Evolutionary conservation across 2,888 invertebrate genomes (phyloP).

Genomic region (Folsomia candida): DNA sequence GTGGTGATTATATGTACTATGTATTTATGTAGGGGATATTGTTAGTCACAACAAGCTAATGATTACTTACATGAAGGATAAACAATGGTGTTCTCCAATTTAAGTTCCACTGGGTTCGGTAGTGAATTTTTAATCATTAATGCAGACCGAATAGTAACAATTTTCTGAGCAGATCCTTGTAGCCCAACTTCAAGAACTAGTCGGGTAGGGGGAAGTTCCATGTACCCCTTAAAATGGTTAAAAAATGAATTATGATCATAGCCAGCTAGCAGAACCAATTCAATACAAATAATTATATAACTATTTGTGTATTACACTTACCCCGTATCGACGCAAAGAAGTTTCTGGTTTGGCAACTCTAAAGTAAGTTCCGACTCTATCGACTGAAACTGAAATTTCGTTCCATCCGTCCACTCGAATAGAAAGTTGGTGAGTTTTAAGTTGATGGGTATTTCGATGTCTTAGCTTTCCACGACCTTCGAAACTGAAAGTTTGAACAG

Average conservation of each 20-base stretch:
- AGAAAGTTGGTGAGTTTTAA: conserved; percentile 80
- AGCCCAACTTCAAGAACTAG: conserved; percentile 87
- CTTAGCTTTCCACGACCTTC: conserved; percentile 70
- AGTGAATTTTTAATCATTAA: conserved; percentile 75
- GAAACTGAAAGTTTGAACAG: conserved; percentile 82
- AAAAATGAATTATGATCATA: conserved; percentile 10
- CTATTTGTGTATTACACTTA: conserved; percentile 21
- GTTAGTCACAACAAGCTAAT: too few species aligned
- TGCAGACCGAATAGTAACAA: conserved; percentile 88
- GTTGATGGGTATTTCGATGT: conserved; percentile 72
- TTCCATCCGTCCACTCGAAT: conserved; percentile 90
- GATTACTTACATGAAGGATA: conserved; percentile 47
- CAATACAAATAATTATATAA: background rate
- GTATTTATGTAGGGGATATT: too few species aligned
- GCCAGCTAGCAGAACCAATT: background rate
- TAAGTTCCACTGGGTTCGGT: conserved; percentile 69
- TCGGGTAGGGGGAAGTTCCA: conserved; percentile 63
- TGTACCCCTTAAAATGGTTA: conserved; percentile 37
- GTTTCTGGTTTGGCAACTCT: conserved; percentile 61
- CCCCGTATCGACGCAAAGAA: conserved; percentile 37
- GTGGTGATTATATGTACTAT: too few species aligned
- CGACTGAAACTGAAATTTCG: conserved; percentile 85
- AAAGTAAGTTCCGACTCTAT: conserved; percentile 92
- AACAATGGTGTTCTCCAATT: conserved; percentile 61
- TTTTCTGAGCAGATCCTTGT: conserved; percentile 89